Percentiles rank a stretch among this genome's conserved stretches.
Conservation (phyloP, 2,797 vertebrate species). For the Muscicapa comitata region DNA sequence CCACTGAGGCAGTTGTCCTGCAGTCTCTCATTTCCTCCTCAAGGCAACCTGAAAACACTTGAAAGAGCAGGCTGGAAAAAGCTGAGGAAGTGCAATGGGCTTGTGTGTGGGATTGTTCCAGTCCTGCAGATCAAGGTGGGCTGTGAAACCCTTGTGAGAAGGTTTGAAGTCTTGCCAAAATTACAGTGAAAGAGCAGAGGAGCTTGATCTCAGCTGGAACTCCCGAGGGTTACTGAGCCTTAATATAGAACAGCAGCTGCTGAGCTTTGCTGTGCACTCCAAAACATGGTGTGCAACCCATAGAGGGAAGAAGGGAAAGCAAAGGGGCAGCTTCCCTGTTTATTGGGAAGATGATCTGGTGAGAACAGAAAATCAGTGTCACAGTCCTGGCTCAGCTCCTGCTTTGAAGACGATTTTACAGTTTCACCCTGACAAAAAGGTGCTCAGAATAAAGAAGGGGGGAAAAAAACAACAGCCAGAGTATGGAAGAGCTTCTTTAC, state of each 20-base stretch:
- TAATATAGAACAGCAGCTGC: not conserved
- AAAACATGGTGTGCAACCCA: not conserved
- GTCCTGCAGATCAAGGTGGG: not conserved
- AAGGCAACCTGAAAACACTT: not conserved
- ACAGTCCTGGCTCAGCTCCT: not conserved
- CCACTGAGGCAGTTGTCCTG: not conserved
- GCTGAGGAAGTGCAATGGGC: not conserved
- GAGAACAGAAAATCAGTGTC: not conserved
- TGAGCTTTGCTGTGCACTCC: not conserved
- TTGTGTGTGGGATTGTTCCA: not conserved
- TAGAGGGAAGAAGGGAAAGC: not conserved
- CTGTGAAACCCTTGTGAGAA: not conserved
- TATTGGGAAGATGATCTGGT: not conserved
- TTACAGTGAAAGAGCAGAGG: not conserved
- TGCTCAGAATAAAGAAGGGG: not conserved
- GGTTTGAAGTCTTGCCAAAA: not conserved
- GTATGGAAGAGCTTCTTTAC: not conserved
- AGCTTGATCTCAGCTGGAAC: not conserved
- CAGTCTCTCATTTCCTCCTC: not conserved
- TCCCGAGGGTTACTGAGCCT: not conserved
- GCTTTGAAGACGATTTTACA: not conserved
- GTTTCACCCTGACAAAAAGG: not conserved
- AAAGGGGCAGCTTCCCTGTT: not conserved
- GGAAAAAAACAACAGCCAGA: accelerated
- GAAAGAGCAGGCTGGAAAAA: not conserved